phyloP scores from a whole-genome alignment of 2,113 vertebrate genomes.

The Carassius gibelio region DNA sequence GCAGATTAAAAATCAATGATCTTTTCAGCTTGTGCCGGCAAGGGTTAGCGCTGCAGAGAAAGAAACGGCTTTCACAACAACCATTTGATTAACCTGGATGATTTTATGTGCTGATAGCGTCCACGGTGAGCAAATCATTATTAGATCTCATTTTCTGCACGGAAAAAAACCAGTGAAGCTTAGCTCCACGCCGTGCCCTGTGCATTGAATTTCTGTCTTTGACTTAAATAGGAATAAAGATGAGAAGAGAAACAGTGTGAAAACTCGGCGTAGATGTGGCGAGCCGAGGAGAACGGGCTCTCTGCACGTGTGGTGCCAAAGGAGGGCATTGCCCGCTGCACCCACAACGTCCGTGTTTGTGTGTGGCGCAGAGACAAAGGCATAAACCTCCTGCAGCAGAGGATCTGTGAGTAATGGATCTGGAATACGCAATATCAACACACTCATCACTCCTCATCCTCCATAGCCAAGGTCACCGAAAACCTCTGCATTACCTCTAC shows the following conservation, averaged over 20 bases:
- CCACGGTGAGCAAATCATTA: constrained; percentile 61
- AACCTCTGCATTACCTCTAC: constrained; percentile 15
- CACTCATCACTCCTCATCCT: constrained; percentile 52
- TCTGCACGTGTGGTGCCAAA: constrained; percentile 30
- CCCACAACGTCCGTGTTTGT: not conserved
- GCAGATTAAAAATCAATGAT: constrained; percentile 65
- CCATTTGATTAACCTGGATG: constrained; percentile 65
- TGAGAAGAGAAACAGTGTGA: constrained; percentile 51
- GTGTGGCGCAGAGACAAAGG: constrained; percentile 37
- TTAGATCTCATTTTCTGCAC: constrained; percentile 63
- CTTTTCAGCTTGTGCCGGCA: constrained; percentile 57
- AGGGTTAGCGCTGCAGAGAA: constrained; percentile 54
- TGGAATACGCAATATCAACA: constrained; percentile 44
- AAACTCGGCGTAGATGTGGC: constrained; percentile 35
- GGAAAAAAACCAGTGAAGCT: constrained; percentile 59
- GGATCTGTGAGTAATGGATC: constrained; percentile 49
- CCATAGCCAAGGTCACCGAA: constrained; percentile 47
- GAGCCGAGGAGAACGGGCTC: constrained; percentile 1
- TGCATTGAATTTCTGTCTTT: constrained; percentile 60
- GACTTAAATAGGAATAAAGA: constrained; percentile 62
- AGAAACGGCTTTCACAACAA: constrained; percentile 63
- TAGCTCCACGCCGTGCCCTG: constrained; percentile 51
- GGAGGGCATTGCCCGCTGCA: constrained; percentile 11
- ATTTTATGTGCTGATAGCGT: constrained; percentile 63
- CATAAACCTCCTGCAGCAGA: constrained; percentile 31